Evolutionary conservation across 2,888 invertebrate genomes (phyloP).

Genomic region (Oligia fasciuncula): DNA sequence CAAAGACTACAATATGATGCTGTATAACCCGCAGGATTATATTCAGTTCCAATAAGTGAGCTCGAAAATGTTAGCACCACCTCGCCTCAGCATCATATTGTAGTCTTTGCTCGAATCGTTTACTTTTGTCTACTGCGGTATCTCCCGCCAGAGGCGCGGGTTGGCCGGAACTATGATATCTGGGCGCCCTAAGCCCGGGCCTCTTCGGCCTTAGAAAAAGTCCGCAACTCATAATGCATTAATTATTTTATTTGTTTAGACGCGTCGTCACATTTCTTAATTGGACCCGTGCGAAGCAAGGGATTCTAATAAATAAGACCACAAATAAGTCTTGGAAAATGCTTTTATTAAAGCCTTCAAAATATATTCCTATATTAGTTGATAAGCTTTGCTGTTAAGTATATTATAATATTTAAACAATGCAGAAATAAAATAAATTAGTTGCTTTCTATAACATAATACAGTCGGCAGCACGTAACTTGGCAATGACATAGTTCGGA

Average conservation of each 20-base stretch:
- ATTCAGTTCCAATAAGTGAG: not conserved
- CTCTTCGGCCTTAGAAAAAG: not conserved
- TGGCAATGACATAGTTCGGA: not conserved
- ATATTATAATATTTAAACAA: slow-evolving; percentile 2
- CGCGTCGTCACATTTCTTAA: not conserved
- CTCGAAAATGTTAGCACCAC: not conserved
- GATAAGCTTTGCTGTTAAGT: slow-evolving; percentile 27
- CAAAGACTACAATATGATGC: too few relatives aligned
- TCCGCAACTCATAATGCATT: not conserved
- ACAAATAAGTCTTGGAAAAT: slow-evolving; percentile 17
- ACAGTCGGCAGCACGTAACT: not conserved
- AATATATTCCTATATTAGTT: slow-evolving; percentile 26
- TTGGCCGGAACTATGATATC: not conserved
- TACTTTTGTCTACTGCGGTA: not conserved
- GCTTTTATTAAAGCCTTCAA: slow-evolving; percentile 34
- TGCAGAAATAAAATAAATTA: slow-evolving; percentile 42
- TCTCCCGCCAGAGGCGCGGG: not conserved
- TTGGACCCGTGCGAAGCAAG: not conserved
- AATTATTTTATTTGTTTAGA: not conserved
- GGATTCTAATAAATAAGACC: not conserved
- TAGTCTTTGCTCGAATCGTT: too few relatives aligned
- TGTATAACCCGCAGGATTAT: not conserved
- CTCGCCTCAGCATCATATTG: too few relatives aligned
- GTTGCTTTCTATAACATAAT: slow-evolving; percentile 5
- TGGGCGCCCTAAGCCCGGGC: not conserved